A percentile compares a stretch with the other conserved stretches of the same genome.
phyloP scores from a whole-genome alignment of 2,888 invertebrate genomes.

The Drosophila aldrichi region DNA sequence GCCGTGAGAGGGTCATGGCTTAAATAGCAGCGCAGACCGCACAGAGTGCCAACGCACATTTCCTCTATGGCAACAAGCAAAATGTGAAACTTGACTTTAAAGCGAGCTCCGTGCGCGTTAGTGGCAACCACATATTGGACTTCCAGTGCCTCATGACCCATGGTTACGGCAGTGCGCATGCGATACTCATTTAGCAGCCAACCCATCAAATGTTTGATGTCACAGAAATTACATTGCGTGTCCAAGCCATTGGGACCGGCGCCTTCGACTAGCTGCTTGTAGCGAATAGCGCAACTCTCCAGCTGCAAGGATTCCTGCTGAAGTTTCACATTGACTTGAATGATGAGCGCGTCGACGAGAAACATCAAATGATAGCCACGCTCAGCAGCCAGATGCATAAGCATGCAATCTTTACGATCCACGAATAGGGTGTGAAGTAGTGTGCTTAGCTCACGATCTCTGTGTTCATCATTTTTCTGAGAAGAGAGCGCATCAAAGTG shows the following conservation, averaged over 20 bases:
- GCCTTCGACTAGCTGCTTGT: slow-evolving; percentile 46
- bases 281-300: slow-evolving; percentile 26
- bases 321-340: slow-evolving; percentile 53
- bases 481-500: slow-evolving; percentile 45
- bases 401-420: slow-evolving; percentile 43
- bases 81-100: slow-evolving; percentile 38
- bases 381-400: slow-evolving; percentile 42
- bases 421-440: slow-evolving; percentile 49
- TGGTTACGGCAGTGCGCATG: slow-evolving; percentile 15
- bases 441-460: slow-evolving; percentile 40
- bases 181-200: slow-evolving; percentile 50
- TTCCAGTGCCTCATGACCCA: slow-evolving; percentile 42
- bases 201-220: slow-evolving; percentile 25
- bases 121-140: slow-evolving; percentile 30
- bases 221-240: slow-evolving; percentile 24
- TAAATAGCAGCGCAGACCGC: slow-evolving; percentile 38
- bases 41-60: slow-evolving; percentile 25
- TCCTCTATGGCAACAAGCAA: slow-evolving; percentile 47
- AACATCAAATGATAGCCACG: slow-evolving; percentile 49
- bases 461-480: slow-evolving; percentile 22
- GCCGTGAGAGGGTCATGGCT: slow-evolving; percentile 34
- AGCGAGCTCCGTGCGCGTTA: slow-evolving; percentile 5
- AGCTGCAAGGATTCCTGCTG: slow-evolving; percentile 26
- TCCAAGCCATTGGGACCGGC: slow-evolving; percentile 6
- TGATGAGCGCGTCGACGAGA: slow-evolving; percentile 49